Percentiles rank a stretch among this genome's conserved stretches.
phyloP scores from a whole-genome alignment of 2,113 vertebrate genomes.

The Acinonyx jubatus region DNA sequence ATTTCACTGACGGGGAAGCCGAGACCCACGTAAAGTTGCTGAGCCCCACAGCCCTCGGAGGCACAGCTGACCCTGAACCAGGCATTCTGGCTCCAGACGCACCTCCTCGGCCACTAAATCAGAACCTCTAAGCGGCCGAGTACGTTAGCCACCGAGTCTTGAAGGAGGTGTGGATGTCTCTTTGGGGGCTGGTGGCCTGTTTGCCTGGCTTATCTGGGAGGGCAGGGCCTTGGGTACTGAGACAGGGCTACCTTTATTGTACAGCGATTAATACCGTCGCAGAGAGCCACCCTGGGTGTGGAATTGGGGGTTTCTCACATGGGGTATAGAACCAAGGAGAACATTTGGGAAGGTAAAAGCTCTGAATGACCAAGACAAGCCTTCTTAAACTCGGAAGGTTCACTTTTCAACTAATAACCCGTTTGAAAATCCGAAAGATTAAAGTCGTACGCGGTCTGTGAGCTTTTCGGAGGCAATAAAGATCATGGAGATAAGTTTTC shows the following conservation, averaged over 20 bases:
- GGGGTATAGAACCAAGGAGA: background rate
- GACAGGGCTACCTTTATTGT: background rate
- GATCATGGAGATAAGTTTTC: background rate
- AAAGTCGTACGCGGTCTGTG: background rate
- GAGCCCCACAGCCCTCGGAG: background rate
- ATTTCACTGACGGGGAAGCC: background rate
- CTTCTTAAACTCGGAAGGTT: background rate
- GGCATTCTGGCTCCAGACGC: background rate
- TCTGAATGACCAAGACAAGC: background rate
- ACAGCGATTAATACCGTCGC: background rate
- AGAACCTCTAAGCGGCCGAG: background rate
- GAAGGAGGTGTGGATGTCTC: background rate
- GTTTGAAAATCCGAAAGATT: background rate
- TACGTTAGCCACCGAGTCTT: background rate
- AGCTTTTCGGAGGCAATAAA: background rate
- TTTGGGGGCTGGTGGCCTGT: fast-evolving
- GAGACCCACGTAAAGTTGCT: background rate
- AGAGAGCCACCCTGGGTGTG: background rate
- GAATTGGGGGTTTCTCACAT: background rate
- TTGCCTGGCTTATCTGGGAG: background rate
- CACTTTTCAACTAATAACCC: background rate
- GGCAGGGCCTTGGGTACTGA: background rate
- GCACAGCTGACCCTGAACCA: background rate
- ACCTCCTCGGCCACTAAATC: background rate
- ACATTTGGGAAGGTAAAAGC: background rate